Base-by-base conservation (phyloP, 2,888 invertebrate species). In the Antheraea assamensis region DNA sequence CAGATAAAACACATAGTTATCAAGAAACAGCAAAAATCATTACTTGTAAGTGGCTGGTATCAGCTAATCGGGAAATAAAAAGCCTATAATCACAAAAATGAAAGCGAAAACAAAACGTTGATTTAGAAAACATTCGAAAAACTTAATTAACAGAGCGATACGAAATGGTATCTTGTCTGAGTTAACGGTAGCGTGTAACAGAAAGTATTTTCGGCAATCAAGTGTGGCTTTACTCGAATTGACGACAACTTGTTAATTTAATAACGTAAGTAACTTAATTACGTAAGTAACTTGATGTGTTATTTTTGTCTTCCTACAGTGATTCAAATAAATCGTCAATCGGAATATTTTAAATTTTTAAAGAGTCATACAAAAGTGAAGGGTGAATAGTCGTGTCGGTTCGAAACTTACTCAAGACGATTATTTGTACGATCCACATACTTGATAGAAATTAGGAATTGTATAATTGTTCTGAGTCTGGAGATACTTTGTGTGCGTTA, bases 101-200 rank as follows among this genome's bases (percentile, higher is more conserved):
- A 68, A 68, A 68, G 68, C 68, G 68, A 68, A 68, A 68, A 64
- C 68, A 21, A 35, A 68, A 68, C 68, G 61, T 64, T 17, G 27
- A 30, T 64, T 30, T 64, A 27, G 27, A 30, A 64, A 68, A 68
- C 68, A 24, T 35, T 35, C 68, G 31, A 68, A 68, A 68, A 68
- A 68, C 68, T 68, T 35, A 35, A 19, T 68, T 68, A 68, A 21
- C 68, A 68, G 68, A 68, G 24, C 68, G 35, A 35, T 68, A n/a
- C 31, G 68, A 68, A 68, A 35, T 66, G 66, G 30, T 68, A 68
- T 68, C 68, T 31, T 35, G 10, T n/a, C 35, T 8, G 31, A 3
- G 13, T n/a, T 35, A 68, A 68, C 68, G 68, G 68, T 68, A 68
- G 24, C 35, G 31, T 35, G 21, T 35, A 64, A 64, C 61, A 35